Base-by-base conservation (phyloP, 2,888 invertebrate genomes). In the Tachina grossa region DNA sequence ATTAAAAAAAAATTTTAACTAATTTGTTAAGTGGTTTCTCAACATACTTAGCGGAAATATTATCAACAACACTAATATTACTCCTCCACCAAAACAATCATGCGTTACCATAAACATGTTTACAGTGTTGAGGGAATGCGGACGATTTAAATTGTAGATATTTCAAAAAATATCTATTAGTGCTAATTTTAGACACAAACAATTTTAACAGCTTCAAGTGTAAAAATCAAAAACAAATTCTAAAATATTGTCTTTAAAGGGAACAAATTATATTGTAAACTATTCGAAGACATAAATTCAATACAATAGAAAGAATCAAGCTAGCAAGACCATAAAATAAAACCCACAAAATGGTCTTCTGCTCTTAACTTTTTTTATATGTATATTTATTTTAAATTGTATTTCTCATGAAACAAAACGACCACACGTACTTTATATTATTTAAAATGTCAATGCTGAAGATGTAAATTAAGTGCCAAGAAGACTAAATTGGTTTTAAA, bases 241-340 rank as follows among this genome's bases (percentile, higher is more conserved):
- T 55, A 74, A 61, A 83, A 83, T 78, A 78, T 83, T 78, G 78
- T 68, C 68, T 74, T 83, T 74, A 61, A 69, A 49, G 22, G 55
- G 78, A 74, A 78, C 69, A 83, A 83, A 63, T 78, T 83, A 69
- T 78, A 72, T 66, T 83, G 77, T 83, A 83, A 83, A 74, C 74
- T 68, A 53, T 13, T 59, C 51, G 13, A 5, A 68, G 41, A 74
- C 51, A 49, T 49, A 53, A 51, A 61, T 11, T 45, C 16, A 22
- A 47, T 5, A 51, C 47, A 71, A 49, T 66, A 45, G 2, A 45
- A n/a, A n/a, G n/a, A n/a, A n/a, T n/a, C n/a, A n/a, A 5, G 19
- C 1, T 22, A 63, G 19, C 13, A 5, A 63, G 39, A 47, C 41
- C 13, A 41, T 47, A 66, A 66, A 78, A 49, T 49, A 39, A 49